phyloP scores from a whole-genome alignment of 2,113 vertebrate species.

The Rallus limicola region DNA sequence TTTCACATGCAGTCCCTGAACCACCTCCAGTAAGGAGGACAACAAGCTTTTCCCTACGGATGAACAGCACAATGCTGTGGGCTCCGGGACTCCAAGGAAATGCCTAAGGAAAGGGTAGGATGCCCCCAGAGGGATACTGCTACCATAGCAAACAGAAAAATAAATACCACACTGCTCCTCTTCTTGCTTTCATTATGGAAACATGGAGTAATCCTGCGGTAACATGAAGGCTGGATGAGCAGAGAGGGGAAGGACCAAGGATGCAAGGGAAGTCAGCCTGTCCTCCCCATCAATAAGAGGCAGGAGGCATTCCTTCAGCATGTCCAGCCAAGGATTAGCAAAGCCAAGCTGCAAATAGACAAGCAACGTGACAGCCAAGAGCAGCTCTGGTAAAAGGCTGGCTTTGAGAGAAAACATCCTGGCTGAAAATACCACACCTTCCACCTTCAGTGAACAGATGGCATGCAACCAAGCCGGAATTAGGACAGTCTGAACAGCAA shows the following conservation, averaged over 20 bases:
- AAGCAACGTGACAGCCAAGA: neutral
- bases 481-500: neutral
- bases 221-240: neutral
- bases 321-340: neutral
- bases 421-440: neutral
- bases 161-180: slow-evolving; percentile 11
- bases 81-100: slow-evolving; percentile 9
- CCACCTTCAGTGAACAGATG: neutral
- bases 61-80: neutral
- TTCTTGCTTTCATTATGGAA: neutral
- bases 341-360: neutral
- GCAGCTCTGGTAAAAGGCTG: neutral
- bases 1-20: neutral
- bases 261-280: neutral
- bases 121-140: slow-evolving; percentile 12
- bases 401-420: neutral
- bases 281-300: neutral
- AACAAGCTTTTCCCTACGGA: neutral
- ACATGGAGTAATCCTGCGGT: neutral
- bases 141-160: slow-evolving; percentile 7
- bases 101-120: neutral
- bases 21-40: neutral
- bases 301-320: neutral
- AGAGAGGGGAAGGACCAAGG: neutral
- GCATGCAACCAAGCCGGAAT: neutral